Evolutionary conservation across 2,888 invertebrate genomes (phyloP), one percentile per base, ranked within the genome.

Genomic region (Pemphredon lugubris): DNA sequence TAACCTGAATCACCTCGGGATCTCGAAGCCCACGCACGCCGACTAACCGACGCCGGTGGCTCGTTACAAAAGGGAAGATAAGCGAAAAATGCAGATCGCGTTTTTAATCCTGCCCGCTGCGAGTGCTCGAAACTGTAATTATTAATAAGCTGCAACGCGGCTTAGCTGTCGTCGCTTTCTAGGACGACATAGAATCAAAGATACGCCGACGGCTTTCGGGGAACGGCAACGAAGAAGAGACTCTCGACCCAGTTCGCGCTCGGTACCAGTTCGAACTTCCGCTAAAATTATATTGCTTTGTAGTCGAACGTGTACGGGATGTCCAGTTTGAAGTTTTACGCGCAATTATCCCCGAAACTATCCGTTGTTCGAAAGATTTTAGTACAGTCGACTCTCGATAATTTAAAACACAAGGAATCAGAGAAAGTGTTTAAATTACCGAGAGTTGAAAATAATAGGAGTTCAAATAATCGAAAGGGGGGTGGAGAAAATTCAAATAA

Each of bases 1-100:
- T 73, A 77, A 72, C 70, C 69, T 57, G 77, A 77, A 77, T 77
- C 70, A 66, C 50, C 54, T 37, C 44, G 44, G 30, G 68, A 60
- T 67, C 57, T 6, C 21, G 34, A 40, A 34, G 42, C 78, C 79
- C 75, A 78, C 79, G 78, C 78, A 34, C 63, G 40, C 20, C 65
- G 66, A 66, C 75, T 30, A 7, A 2, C 21, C 45, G 70, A 34
- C 73, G 72, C 67, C 68, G 48, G 7, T 48, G 39, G 54, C 13
- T 47, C 34, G 20, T 51, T 42, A 42, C 54, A 55, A 51, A 48
- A 40, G 51, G 51, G 59, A 63, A 39, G 66, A 58, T 42, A 50
- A 63, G 55, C 59, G 59, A 59, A 51, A 64, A 59, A 57, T 39
- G 59, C 60, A 40, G 67, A 65, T 67, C 66, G 54, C 16, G 45